A percentile compares a stretch with the other conserved stretches of the same genome.
phyloP scores from a whole-genome alignment of 2,797 vertebrate species.

The Micrastur ruficollis region DNA sequence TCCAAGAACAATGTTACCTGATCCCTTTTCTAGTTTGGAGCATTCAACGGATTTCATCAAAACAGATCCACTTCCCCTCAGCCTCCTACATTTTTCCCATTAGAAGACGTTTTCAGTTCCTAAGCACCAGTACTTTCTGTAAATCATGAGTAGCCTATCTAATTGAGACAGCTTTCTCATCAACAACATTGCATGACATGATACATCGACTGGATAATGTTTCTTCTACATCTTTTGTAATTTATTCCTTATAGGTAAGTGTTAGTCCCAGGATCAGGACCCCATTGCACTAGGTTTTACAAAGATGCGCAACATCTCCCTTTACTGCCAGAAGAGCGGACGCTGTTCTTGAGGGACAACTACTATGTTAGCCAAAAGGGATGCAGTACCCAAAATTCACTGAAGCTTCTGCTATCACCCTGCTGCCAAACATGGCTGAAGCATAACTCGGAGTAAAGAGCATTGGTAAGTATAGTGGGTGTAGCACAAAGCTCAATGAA shows the following conservation, averaged over 20 bases:
- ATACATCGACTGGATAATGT: background rate
- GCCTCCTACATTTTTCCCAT: background rate
- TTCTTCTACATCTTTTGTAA: background rate
- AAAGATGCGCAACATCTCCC: background rate
- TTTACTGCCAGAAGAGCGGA: background rate
- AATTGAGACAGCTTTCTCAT: background rate
- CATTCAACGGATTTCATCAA: background rate
- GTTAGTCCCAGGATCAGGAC: background rate
- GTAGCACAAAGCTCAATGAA: background rate
- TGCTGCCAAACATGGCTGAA: background rate
- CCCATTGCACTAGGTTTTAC: background rate
- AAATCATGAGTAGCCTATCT: background rate
- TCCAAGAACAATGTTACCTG: background rate
- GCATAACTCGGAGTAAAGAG: background rate
- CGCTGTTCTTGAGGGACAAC: fast-evolving
- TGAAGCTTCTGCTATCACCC: background rate
- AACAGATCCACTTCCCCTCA: background rate
- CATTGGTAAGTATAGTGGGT: background rate
- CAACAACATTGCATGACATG: background rate
- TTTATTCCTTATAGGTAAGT: background rate
- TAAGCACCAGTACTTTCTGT: background rate
- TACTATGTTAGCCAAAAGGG: background rate
- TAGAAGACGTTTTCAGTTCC: background rate
- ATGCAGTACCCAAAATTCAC: background rate
- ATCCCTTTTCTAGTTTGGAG: background rate